Base-by-base conservation (phyloP, 2,888 invertebrate genomes). In the Chelonus formosanus region DNA sequence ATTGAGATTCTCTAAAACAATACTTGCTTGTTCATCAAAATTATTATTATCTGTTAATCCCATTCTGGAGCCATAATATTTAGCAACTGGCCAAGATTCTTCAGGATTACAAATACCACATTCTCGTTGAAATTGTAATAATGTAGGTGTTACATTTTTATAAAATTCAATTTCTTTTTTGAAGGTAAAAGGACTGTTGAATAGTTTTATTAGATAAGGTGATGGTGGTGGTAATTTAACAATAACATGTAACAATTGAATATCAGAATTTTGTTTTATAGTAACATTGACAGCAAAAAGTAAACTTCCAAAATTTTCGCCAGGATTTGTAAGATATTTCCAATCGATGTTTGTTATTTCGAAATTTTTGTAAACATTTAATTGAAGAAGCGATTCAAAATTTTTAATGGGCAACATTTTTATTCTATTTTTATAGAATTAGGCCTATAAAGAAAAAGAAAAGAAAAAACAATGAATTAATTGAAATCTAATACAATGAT, bases 281-380 rank as follows among this genome's bases (percentile, higher is more conserved):
- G 67, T 75, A 5, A 74, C 75, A 48, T 76, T 75, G 5, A 84
- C 71, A 3, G 79, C 78, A 6, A 83, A 67, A 57, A 84, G 84
- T 7, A 80, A 40, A 62, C 84, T 84, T 3, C 84, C 84, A 52
- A 78, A 84, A 69, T 84, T 84, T 36, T 84, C 84, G 4, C 84
- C 84, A 0, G 84, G 83, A 44, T 81, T 80, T 0, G 83, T 84
- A 8, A 84, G 60, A 35, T 80, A 77, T 50, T 75, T 83, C 83
- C 84, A 84, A 67, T 76, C 71, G 3, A 76, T 63, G 3, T 75
- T 66, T 8, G 77, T 65, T 32, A 84, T 72, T 31, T 74, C 71
- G 1, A 79, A 40, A 3, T 74, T 61, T 0, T 70, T 56, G 6
- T 76, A 78, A 3, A 81, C 56, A 1, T 67, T 75, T 56, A 79